These are phyloP conservation scores for Erethizon dorsatum DNA, from an alignment of 2,797 vertebrate species.

Conservation along the genomic window DNA sequence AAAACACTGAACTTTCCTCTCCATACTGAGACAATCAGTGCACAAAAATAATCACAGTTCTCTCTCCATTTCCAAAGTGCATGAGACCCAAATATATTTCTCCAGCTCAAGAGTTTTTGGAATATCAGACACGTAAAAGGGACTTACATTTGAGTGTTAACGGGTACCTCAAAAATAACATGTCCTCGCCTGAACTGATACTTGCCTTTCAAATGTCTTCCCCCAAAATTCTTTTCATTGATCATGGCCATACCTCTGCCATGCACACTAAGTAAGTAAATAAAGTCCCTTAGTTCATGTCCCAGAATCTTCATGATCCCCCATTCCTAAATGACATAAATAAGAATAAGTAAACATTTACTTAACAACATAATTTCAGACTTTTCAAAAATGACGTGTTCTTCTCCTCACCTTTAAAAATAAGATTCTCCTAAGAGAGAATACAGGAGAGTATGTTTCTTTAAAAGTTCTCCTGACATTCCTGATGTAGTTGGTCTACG, in stretches of 20 bases:
- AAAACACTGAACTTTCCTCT: background rate
- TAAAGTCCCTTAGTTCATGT: background rate
- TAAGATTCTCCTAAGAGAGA: background rate
- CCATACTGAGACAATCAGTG: background rate
- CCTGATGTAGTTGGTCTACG: too few species aligned
- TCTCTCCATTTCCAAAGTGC: too few species aligned
- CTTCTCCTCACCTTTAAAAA: too few species aligned
- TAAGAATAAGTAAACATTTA: background rate
- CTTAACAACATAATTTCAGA: too few species aligned
- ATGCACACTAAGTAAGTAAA: background rate
- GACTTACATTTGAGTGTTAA: background rate
- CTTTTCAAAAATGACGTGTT: background rate
- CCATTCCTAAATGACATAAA: background rate
- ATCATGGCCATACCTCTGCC: too few species aligned
- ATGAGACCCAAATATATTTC: background rate
- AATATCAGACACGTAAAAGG: rapidly evolving
- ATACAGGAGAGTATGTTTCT: background rate
- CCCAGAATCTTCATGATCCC: background rate
- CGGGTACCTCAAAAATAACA: background rate
- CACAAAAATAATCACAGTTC: background rate
- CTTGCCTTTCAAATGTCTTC: background rate
- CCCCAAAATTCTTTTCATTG: background rate
- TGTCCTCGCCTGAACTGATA: background rate
- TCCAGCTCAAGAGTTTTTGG: background rate
- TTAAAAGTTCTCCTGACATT: background rate